Evolutionary conservation across 2,113 vertebrate genomes (phyloP).

Genomic region (Mohoua ochrocephala): DNA sequence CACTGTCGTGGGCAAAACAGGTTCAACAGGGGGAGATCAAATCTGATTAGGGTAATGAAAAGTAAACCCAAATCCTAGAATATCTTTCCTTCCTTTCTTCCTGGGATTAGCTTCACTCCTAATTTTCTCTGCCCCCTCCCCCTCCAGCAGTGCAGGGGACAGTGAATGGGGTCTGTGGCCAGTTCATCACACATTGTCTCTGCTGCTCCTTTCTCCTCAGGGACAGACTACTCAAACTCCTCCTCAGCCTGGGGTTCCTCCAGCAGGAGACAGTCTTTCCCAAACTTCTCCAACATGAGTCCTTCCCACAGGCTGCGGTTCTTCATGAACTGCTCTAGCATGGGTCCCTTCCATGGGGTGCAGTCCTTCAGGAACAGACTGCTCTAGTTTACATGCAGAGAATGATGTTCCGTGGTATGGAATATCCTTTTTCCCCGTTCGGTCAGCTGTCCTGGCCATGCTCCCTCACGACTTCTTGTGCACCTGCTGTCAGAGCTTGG

Average conservation of each 20-base stretch:
- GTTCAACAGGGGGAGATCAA: background rate
- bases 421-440: background rate
- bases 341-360: background rate
- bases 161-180: background rate
- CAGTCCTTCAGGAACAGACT: background rate
- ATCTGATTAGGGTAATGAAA: background rate
- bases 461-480: background rate
- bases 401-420: background rate
- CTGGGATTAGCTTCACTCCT: background rate
- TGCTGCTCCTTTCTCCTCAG: background rate
- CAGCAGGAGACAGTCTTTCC: background rate
- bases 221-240: background rate
- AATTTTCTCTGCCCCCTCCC: background rate
- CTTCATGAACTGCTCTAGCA: background rate
- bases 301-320: background rate
- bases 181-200: background rate
- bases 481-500: background rate
- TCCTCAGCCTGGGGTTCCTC: background rate
- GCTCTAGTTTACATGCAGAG: background rate
- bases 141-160: fast-evolving
- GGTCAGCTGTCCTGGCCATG: background rate
- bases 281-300: background rate
- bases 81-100: background rate
- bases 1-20: background rate
- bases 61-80: background rate